Evolutionary conservation across 2,797 vertebrate species (phyloP), one percentile per base, ranked within the genome.

Genomic region (Halcyon chelicuti): DNA sequence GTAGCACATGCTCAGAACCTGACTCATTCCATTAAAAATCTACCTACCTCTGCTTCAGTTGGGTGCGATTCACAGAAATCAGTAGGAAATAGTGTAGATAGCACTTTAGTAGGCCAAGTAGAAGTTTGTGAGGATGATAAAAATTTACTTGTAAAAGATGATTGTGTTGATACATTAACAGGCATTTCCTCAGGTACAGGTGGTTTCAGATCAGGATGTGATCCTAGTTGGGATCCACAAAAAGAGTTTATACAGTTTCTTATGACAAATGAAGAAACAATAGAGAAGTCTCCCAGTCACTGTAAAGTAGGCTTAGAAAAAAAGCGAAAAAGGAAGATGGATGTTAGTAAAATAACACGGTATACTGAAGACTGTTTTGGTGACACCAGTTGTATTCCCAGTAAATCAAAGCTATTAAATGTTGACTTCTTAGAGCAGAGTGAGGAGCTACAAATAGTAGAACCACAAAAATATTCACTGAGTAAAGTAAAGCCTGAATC

Each of bases 241-340:
- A 98, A 98, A 96, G 98, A 99, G 93, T 99, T 99, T 90, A 99
- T 99, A 98, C 94, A 98, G 75, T 98, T 99, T 97, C 98, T 98
- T 89, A 98, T 98, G 96, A 98, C 97, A 89, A 98, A 99, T 95
- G 98, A 98, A 60, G 98, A 98, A 95, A 98, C 97, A 72, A 94
- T 96, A 70, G 98, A 98, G 95, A 98, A 99, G 94, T 90, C 97
- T 93, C 97, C 98, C 39, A 60, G 97, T 96, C 98, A 97, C 77
- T 98, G 97, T 96, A 98, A 98, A 96, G 95, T 97, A 85, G 97
- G 97, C 86, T 90, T 98, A 94, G 98, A 98, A 96, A 99, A 99
- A 97, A 98, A 98, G 78, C 97, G 98, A 87, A 99, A 99, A 97
- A 98, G 98, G 97, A 99, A 98, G 97, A 98, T 98, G 97, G 98